phyloP scores from a whole-genome alignment of 2,113 vertebrate species.

The Chaenogobius annularis region DNA sequence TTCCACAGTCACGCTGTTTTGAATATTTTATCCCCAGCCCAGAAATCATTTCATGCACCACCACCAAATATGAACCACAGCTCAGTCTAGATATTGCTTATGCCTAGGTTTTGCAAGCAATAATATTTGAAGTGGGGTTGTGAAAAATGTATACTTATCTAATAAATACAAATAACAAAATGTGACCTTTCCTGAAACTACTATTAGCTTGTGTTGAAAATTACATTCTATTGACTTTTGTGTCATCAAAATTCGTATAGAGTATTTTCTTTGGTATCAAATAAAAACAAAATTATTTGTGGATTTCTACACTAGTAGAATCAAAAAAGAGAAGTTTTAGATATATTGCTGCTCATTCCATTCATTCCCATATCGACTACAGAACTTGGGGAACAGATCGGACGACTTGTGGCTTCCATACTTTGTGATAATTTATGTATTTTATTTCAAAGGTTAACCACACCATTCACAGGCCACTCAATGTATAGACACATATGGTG shows the following conservation, averaged over 20 bases:
- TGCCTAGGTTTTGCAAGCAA: not conserved
- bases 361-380: not conserved
- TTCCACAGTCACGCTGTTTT: slow-evolving; percentile 22
- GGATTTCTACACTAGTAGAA: too few species aligned
- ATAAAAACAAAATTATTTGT: too few species aligned
- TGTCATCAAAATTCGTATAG: too few species aligned
- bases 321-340: too few species aligned
- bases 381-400: not conserved
- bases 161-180: too few species aligned
- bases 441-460: slow-evolving; percentile 17
- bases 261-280: too few species aligned
- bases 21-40: slow-evolving; percentile 12
- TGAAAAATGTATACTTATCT: not conserved
- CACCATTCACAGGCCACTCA: not conserved
- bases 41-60: not conserved
- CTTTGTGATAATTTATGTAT: slow-evolving; percentile 53
- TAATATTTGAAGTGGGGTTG: not conserved
- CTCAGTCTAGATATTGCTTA: slow-evolving; percentile 20
- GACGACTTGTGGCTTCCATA: slow-evolving; percentile 31
- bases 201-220: too few species aligned
- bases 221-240: too few species aligned
- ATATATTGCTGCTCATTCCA: too few species aligned
- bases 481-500: not conserved
- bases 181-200: too few species aligned
- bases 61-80: not conserved